Base-by-base conservation (phyloP, 1,140 invertebrate species). In the Tetragnatha versicolor region DNA sequence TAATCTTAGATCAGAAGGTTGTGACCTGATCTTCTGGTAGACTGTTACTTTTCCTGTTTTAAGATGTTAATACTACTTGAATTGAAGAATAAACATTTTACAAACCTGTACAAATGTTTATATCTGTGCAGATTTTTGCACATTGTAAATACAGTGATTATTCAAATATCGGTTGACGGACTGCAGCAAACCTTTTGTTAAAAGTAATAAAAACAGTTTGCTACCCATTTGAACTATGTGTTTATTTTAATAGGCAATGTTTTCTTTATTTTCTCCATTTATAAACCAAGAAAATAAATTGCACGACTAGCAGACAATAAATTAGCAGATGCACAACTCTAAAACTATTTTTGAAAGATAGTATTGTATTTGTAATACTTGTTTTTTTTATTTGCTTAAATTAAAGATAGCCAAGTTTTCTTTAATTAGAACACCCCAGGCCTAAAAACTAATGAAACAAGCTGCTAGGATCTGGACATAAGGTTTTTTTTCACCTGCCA, bases 81-180 rank as follows among this genome's bases (percentile, higher is more conserved):
- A 65, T 51, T 51, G 65, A 68, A 35, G 65, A n/a, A 51, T 51
- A 68, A 60, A 73, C 69, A 73, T 65, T 65, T 65, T 65, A 73
- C 25, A 42, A 58, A 53, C 27, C 31, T 73, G 51, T 73, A 37
- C 53, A 73, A 73, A 73, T 73, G 69, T 73, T 73, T 73, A 73
- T 73, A 73, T 60, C 33, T 45, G 69, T 73, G 69, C 69, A 73
- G 51, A 60, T 73, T 66, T 70, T 73, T 73, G 53, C 69, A 73
- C 53, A 58, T 45, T 73, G 69, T 73, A 73, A 73, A 73, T 73
- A 73, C 47, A 70, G 51, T 53, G 47, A 45, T 53, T 37, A 37
- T 37, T 55, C 51, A 58, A 45, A 58, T 60, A 45, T 53, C 20
- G 29, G 51, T 58, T 25, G 9, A 31, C 12, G 25, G 17, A 33